Percentiles rank a stretch among this genome's conserved stretches.
Evolutionary conservation across 2,113 vertebrate genomes (phyloP).

Genomic region (Cavia aperea): DNA sequence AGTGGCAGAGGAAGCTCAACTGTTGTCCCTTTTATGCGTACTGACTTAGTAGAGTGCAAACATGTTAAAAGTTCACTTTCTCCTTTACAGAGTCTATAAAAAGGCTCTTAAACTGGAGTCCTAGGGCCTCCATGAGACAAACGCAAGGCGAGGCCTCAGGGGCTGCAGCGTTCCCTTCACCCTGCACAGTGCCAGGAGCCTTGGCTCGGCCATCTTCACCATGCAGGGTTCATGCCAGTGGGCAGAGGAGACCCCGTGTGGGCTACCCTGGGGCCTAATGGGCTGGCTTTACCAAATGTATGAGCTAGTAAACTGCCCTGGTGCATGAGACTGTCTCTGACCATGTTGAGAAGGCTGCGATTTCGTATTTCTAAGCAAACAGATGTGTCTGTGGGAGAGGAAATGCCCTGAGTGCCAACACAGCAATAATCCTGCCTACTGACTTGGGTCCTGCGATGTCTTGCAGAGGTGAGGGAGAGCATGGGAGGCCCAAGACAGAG

Average conservation of each 20-base stretch:
- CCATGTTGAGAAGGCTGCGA: background rate
- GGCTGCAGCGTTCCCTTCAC: conserved; percentile 31
- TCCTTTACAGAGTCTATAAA: conserved; percentile 85
- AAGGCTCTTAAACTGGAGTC: conserved; percentile 82
- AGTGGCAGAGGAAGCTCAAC: conserved; percentile 68
- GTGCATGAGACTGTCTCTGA: background rate
- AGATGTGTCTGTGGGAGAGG: background rate
- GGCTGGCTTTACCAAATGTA: background rate
- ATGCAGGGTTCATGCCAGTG: rapidly evolving
- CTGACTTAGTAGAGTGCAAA: conserved; percentile 81
- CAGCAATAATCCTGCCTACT: background rate
- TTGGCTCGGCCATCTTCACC: conserved; percentile 3
- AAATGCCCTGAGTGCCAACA: background rate
- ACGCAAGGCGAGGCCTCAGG: conserved; percentile 59
- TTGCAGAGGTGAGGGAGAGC: no score
- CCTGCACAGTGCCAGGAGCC: conserved; percentile 40
- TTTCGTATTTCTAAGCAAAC: background rate
- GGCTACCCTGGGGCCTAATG: background rate
- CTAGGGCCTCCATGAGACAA: conserved; percentile 78
- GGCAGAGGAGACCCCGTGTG: background rate
- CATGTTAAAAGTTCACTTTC: conserved; percentile 82
- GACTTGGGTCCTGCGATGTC: background rate
- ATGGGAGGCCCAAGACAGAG: background rate
- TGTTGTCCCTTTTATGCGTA: conserved; percentile 74
- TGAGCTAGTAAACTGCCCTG: no score